A percentile compares a stretch with the other conserved stretches of the same genome.
These are phyloP conservation scores for Drosophila infuscata DNA, from an alignment of 2,888 invertebrate genomes.

Conservation along the genomic window DNA sequence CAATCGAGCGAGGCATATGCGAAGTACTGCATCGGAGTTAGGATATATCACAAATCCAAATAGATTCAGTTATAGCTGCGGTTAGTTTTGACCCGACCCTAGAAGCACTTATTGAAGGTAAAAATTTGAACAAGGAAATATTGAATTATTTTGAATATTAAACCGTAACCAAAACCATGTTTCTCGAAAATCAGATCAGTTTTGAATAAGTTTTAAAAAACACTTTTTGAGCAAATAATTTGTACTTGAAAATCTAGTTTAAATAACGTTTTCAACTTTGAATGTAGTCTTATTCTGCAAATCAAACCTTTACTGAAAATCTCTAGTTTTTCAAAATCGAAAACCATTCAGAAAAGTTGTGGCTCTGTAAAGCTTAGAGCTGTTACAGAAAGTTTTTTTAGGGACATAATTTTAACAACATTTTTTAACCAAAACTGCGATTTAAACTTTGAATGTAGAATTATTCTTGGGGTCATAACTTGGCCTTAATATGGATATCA, in stretches of 20 bases:
- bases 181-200: neutral
- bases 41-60: neutral
- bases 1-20: conserved; percentile 8
- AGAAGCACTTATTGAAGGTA: neutral
- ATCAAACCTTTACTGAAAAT: neutral
- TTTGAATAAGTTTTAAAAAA: neutral
- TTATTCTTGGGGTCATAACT: too few species aligned
- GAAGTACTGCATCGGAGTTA: neutral
- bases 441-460: too few species aligned
- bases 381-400: neutral
- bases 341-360: neutral
- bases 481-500: too few species aligned
- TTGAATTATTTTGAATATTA: too few species aligned
- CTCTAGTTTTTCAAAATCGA: accelerated
- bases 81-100: neutral
- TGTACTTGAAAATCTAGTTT: neutral
- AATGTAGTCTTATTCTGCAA: neutral
- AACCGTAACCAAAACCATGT: accelerated
- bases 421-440: too few species aligned
- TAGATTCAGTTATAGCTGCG: neutral
- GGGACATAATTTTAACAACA: too few species aligned
- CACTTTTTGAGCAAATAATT: neutral
- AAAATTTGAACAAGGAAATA: too few species aligned
- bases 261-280: neutral
- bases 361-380: neutral